Base-by-base conservation (phyloP, 1,140 invertebrate species). In the Euwallacea similis region DNA sequence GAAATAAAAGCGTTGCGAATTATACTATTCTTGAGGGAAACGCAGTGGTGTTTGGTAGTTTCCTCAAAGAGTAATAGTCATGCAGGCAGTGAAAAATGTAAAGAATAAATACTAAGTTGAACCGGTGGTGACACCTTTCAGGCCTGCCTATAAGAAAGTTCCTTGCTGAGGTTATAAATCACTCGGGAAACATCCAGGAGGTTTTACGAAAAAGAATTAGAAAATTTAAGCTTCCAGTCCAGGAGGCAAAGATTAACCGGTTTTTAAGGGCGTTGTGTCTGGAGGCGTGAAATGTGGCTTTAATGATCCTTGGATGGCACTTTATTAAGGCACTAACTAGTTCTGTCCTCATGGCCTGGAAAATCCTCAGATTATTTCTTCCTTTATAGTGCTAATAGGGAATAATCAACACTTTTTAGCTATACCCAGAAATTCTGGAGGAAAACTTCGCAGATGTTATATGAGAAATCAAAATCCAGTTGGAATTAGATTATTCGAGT, bases 1-100 rank as follows among this genome's bases (percentile, higher is more conserved):
- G 46, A 11, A 50, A 50, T 11, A 11, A 50, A 50, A 50, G 9
- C 13, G 46, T 10, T 50, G 46, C 46, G 46, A 50, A 50, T 50
- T 33, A 33, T 33, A 33, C 9, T 13, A 50, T 50, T 50, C 13
- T 13, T 11, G 46, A 11, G 46, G 46, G 6, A 50, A 50, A 33
- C 21, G 21, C 21, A 33, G 21, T 33, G 21, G 21, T 33, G 21
- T 33, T 33, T 33, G 21, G 21, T 33, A 33, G 21, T 33, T 33
- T 33, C 21, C 4, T 33, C 21, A 33, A 33, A 33, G 21, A 33
- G 21, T 50, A 50, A 50, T 50, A 50, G 46, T 50, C 46, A 50
- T 50, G 46, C 46, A 50, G 46, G 46, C 46, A 50, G 13, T 50
- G 46, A 50, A 50, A 47, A 50, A 50, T 50, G 46, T 13, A 50